Base-by-base conservation (phyloP, 2,113 vertebrate genomes). In the Psittacus erithacus region DNA sequence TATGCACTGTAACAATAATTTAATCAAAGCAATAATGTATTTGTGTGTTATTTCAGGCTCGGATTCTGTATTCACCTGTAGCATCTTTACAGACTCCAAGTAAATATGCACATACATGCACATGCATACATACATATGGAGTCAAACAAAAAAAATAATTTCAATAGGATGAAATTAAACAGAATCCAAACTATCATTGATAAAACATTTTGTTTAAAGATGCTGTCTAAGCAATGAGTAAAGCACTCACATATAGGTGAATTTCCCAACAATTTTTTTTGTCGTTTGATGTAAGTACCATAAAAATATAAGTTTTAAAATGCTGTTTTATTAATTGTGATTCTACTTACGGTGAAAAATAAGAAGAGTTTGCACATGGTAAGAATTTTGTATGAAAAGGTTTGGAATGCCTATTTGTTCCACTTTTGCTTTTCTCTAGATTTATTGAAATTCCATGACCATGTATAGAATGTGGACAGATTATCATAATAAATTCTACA, bases 71-170 rank as follows among this genome's bases (percentile, higher is more conserved):
- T 52, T 92, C 25, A 44, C 5, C 29, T 73, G 24, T 64, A 78
- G 11, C 22, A 20, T 46, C 31, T 65, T 89, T 52, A 65, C 9
- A 65, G 28, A 12, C 17, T 57, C 41, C 70, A 95, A 86, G 28
- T 38, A 81, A 71, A 71, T 50, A 33, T 19, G 31, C 24, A 15
- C 7, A 33, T 27, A 6, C 1, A 28, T 5, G 25, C 7, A 50
- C 2, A 11, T 9, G 4, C 5, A 3, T 4, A 41, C 10, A 43
- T 16, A 52, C 3, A 47, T n/a, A 18, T 2, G 12, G 18, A 78
- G 35, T 68, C 19, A 71, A 68, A 9, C 11, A 27, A 33, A 38
- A 52, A 69, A 11, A 7, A 6, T 44, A 2, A 27, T 53, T 11
- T 43, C 52, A 73, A 15, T 44, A 46, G 4, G 3, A 52, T 41